Base-by-base conservation (phyloP, 1,140 invertebrate species). In the Drosophila repleta region DNA sequence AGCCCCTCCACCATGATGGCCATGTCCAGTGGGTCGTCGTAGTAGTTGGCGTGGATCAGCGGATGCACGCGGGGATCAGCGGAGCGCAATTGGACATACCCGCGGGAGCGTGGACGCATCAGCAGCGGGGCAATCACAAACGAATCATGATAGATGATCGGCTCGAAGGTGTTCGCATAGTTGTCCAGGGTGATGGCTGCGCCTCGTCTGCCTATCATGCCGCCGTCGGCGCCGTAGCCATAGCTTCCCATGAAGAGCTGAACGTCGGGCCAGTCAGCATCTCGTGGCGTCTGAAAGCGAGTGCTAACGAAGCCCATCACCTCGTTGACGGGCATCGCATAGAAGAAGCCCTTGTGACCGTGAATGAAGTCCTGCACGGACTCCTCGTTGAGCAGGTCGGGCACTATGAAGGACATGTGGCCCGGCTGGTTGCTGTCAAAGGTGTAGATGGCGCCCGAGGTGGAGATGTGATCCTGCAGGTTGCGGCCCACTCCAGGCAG, bases 11-110 rank as follows among this genome's bases (percentile, higher is more conserved):
- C 94, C 91, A 97, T 90, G 45, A 95, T 91, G 76, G 94, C 93
- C 10, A 96, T 90, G 79, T 97, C 96, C 8, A 94, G 89, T 0
- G 94, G 94, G 91, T 96, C 92, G 0, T 93, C 91, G 48, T 96
- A 95, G 89, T 97, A 98, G 81, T 96, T 96, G 0, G 97, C 96
- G 89, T 96, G 95, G 35, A 98, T 97, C 5, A 94, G 88, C 0
- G 97, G 97, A 76, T 95, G 93, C 0, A 94, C 93, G 17, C 92
- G 91, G 0, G 96, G 95, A 88, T 97, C 93, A 0, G 91, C 90
- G n/a, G 94, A 94, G 41, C 85, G 91, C 0, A 98, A 81, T 62
- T 94, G 92, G 1, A 98, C 91, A 45, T 93, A 93, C 6, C 97
- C 97, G 48, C 93, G 92, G 52, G 96, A 96, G 61, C 93, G 94